Base-by-base conservation (phyloP, 2,113 vertebrate species). In the Corydoras maculifer region DNA sequence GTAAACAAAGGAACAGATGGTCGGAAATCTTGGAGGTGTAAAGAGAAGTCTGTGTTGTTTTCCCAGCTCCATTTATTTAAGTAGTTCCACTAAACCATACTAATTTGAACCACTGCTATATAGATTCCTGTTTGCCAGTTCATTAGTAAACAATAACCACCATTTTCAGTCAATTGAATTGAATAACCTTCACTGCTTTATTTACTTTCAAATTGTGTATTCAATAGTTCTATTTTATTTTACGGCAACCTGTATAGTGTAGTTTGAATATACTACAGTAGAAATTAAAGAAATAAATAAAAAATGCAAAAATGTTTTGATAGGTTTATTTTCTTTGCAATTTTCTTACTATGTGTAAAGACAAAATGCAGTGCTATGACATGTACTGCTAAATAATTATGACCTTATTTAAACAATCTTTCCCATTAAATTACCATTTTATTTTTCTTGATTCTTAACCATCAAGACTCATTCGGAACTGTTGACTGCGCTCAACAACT, bases 1-100 rank as follows among this genome's bases (percentile, higher is more conserved):
- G 77, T 82, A 80, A 78, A 81, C 83, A 81, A 78, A 86, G 77
- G 81, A 87, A 79, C 86, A 90, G 86, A 88, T 87, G 87, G 86
- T 82, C 79, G 65, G 78, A 71, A 82, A 79, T 80, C 79, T 78
- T 83, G 86, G 80, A 85, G 86, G 82, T 87, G 83, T 84, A 83
- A 66, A 77, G 61, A 77, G 57, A 74, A 77, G 72, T 75, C 77
- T 77, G 78, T 75, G 78, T 78, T 76, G 58, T 79, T 75, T 79
- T 65, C 30, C 70, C 70, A 72, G 71, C 77, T 76, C 75, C 65
- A 70, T 70, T 69, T 75, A 79, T 73, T 79, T 66, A 79, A 79
- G 72, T 79, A 73, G 63, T 75, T 76, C 70, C 64, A 63, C 70
- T 79, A 73, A 78, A 61, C 65, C 63, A 66, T 60, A 35, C 73